Conservation (phyloP, 1,140 invertebrate genomes). For the Archivesica marissinica region DNA sequence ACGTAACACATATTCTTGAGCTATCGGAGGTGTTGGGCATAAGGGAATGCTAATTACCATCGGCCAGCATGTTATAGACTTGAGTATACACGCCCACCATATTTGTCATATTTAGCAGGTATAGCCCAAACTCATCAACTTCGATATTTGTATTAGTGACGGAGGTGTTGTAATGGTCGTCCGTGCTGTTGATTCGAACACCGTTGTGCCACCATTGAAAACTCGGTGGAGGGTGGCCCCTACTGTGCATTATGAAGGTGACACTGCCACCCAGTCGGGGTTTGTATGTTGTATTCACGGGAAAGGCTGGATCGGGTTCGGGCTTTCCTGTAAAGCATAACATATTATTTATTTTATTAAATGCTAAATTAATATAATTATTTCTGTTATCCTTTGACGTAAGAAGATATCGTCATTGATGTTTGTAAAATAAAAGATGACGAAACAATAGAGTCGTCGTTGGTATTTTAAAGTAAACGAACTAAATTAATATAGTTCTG, state of each 20-base stretch:
- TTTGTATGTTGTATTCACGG: neutral
- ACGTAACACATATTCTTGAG: too few species aligned
- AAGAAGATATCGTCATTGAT: too few species aligned
- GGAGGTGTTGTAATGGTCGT: neutral
- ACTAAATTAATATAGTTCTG: too few species aligned
- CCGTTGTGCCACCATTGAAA: slow-evolving; percentile 7
- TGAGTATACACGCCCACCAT: neutral
- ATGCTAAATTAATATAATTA: neutral
- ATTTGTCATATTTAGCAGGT: neutral
- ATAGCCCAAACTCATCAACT: neutral
- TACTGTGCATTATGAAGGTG: neutral
- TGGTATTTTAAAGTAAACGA: too few species aligned
- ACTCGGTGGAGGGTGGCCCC: neutral
- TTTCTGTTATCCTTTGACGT: too few species aligned
- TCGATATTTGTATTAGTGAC: neutral
- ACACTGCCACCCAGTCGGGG: neutral
- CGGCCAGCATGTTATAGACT: neutral
- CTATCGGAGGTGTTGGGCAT: too few species aligned
- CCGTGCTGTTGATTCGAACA: neutral
- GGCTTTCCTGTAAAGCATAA: neutral
- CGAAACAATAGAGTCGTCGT: too few species aligned
- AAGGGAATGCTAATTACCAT: neutral
- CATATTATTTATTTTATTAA: neutral
- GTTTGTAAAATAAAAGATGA: too few species aligned
- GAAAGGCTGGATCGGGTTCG: neutral